Evolutionary conservation across 35 echinoderm and acorn worm species (phyloP).

Genomic region (Stichopus chloronotus): DNA sequence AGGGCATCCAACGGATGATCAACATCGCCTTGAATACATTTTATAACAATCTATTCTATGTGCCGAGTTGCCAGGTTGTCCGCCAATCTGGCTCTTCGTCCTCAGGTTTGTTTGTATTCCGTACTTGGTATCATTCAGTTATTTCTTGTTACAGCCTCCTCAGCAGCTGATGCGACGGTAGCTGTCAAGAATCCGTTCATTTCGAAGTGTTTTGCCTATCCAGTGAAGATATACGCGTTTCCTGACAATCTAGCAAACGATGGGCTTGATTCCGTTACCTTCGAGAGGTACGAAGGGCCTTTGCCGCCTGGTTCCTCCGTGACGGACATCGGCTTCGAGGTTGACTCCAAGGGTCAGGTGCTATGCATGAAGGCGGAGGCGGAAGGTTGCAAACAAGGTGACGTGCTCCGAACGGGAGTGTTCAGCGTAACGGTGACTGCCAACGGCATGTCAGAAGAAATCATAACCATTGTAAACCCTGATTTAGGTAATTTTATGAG

Average conservation of each 20-base stretch:
- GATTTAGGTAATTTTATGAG: constrained; percentile 16
- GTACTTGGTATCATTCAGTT: too few species aligned
- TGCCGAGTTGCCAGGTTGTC: too few species aligned
- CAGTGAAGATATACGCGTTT: constrained; percentile 38
- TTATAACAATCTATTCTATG: too few species aligned
- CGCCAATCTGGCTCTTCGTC: too few species aligned
- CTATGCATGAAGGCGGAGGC: background rate
- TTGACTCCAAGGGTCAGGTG: background rate
- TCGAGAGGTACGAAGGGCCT: background rate
- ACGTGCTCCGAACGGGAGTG: background rate
- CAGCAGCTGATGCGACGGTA: background rate
- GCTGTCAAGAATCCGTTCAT: constrained; percentile 31
- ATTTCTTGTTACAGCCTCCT: background rate
- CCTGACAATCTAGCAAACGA: background rate
- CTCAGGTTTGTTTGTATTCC: too few species aligned
- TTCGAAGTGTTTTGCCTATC: constrained; percentile 21
- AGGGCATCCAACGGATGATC: too few species aligned
- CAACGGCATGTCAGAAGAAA: background rate
- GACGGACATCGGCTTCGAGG: background rate
- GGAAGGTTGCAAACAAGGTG: background rate
- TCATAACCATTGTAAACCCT: constrained; percentile 37
- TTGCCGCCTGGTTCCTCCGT: background rate
- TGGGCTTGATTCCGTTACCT: background rate
- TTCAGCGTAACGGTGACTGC: background rate
- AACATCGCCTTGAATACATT: too few species aligned